Conservation (phyloP, 2,888 invertebrate genomes). For the Platycnemis pennipes region DNA sequence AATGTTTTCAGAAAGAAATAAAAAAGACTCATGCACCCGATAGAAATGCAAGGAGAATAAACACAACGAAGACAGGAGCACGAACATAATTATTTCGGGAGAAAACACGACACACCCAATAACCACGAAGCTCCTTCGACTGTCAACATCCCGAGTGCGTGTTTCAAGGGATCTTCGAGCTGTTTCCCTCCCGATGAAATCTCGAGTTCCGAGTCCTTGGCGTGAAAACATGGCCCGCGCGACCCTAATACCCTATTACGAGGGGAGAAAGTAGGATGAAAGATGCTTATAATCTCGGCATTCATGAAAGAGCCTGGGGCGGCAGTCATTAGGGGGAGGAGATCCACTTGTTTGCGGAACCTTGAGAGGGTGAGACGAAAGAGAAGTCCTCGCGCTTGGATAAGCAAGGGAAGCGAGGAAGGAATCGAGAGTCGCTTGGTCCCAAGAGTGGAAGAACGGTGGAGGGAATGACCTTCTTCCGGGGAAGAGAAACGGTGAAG, state of each 20-base stretch:
- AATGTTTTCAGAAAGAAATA: too few species aligned
- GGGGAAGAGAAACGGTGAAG: background rate
- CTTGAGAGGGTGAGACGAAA: background rate
- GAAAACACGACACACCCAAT: too few species aligned
- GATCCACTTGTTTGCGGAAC: background rate
- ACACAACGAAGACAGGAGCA: too few species aligned
- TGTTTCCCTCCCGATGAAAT: background rate
- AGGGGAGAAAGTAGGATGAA: background rate
- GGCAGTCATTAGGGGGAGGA: constrained; percentile 1
- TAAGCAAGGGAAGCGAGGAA: background rate
- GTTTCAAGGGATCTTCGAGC: background rate
- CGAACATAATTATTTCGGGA: too few species aligned
- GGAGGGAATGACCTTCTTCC: background rate
- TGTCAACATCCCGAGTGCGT: background rate
- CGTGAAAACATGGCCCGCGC: background rate
- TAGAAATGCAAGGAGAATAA: too few species aligned
- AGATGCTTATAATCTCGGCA: background rate
- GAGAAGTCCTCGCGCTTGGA: background rate
- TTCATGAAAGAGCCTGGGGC: background rate
- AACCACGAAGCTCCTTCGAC: too few species aligned
- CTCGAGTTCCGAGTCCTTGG: background rate
- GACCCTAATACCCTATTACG: background rate
- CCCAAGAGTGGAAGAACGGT: background rate
- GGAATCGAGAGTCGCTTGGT: background rate
- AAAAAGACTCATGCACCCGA: too few species aligned